Conservation (phyloP, 2,888 invertebrate genomes). For the Fabriciana adippe region DNA sequence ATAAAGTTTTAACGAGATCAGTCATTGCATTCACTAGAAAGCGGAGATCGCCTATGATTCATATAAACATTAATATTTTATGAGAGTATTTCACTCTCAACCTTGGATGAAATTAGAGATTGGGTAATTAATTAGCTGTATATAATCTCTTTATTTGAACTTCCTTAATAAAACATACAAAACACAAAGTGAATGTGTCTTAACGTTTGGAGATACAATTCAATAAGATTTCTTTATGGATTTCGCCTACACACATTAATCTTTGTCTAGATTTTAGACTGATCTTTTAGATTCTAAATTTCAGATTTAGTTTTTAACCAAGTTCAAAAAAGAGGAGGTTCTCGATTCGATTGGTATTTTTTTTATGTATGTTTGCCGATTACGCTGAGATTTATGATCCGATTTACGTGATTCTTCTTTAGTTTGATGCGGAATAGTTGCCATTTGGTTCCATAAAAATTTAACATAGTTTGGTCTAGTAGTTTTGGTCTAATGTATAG, state of each 20-base stretch:
- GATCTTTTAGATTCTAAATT: too few species aligned
- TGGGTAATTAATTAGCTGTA: conserved; percentile 14
- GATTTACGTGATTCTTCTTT: too few species aligned
- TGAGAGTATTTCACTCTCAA: conserved; percentile 17
- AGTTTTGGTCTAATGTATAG: too few species aligned
- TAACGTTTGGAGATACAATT: background rate
- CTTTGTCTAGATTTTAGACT: too few species aligned
- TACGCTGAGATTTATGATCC: too few species aligned
- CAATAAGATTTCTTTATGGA: background rate
- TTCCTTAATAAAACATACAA: conserved; percentile 14
- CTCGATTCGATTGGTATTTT: too few species aligned
- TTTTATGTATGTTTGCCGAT: too few species aligned
- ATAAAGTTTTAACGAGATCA: conserved; percentile 22
- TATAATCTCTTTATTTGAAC: conserved; percentile 10
- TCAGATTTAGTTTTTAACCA: too few species aligned
- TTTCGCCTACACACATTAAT: background rate
- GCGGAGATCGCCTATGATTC: conserved; percentile 30
- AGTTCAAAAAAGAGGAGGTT: too few species aligned
- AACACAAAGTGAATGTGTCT: conserved; percentile 6
- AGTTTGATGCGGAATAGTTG: too few species aligned
- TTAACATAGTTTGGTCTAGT: too few species aligned
- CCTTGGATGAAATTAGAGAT: conserved; percentile 26
- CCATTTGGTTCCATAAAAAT: too few species aligned
- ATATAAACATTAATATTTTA: conserved; percentile 29
- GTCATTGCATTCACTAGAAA: conserved; percentile 30